Conservation (phyloP, 2,888 invertebrate species). For the Oscheius sp. region DNA sequence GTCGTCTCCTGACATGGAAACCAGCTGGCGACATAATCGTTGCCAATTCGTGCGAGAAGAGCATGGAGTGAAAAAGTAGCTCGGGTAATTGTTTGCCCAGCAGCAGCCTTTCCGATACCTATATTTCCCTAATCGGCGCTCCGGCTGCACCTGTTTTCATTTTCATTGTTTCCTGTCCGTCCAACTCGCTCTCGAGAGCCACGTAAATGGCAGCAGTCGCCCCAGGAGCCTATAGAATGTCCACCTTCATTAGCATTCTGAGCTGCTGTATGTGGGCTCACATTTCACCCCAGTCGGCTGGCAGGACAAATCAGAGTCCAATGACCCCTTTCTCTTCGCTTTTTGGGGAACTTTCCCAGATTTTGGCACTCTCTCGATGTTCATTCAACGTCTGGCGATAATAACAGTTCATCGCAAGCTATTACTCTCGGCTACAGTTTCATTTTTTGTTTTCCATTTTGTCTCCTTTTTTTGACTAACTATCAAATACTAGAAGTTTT, state of each 20-base stretch:
- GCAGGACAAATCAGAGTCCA: conserved; percentile 22
- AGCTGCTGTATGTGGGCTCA: conserved; percentile 24
- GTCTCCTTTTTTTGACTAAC: background rate
- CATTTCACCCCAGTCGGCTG: conserved; percentile 8
- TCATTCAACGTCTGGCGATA: no score
- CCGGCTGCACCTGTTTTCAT: background rate
- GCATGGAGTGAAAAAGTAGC: conserved; percentile 6
- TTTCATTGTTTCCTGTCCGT: background rate
- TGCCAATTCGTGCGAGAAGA: conserved; percentile 31
- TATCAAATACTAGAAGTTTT: no score
- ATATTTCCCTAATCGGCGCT: background rate
- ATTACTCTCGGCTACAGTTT: no score
- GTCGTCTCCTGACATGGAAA: no score
- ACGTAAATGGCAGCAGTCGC: background rate
- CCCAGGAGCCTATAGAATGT: conserved; percentile 17
- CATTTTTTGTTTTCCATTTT: background rate
- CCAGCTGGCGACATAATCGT: conserved; percentile 3
- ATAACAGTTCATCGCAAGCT: no score
- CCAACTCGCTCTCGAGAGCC: background rate
- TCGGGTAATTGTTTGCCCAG: conserved; percentile 13
- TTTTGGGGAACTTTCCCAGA: background rate
- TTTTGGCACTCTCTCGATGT: background rate
- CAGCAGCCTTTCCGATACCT: background rate
- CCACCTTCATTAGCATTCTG: conserved; percentile 37
- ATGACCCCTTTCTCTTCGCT: background rate